Base-by-base conservation (phyloP, 2,113 vertebrate genomes). In the Serilophus lunatus region DNA sequence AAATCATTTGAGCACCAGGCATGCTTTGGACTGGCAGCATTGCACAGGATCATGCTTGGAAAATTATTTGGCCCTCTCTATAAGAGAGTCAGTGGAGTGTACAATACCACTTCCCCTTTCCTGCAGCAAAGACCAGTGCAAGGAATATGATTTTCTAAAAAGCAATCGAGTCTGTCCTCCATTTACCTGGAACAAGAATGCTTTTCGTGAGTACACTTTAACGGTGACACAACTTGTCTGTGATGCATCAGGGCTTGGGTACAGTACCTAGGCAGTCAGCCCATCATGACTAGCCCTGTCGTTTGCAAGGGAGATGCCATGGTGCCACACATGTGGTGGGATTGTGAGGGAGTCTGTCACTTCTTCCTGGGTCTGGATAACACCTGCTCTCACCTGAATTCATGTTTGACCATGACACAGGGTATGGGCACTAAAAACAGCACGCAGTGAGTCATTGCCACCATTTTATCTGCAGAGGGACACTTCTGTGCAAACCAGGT, bases 321-420 rank as follows among this genome's bases (percentile, higher is more conserved):
- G 1, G 6, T 44, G 33, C 17, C 12, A 6, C 33, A 29, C 7
- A 2, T 36, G 12, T 3, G 2, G 9, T 50, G 12, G 10, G 23
- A 3, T 2, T 4, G 8, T 38, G 42, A 60, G 44, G 17, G 20
- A 85, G 6, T 7, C 26, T 22, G 26, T 56, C 6, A 66, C 26
- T 50, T 60, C 17, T 35, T 24, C 64, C 22, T 54, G 47, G 35
- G 74, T 35, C 56, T 1, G 2, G 20, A 6, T 29, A 50, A 33
- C 2, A 42, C 20, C 51, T 60, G 33, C 29, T 78, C 26, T 68
- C 2, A 3, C 47, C 38, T 28, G 26, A 54, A 13, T 13, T 31
- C 20, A 9, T 0, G 0, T 54, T 54, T 70, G 51, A 42, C 47
- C 26, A 8, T 14, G 49, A 23, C 14, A 47, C 11, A 2, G 7